Evolutionary conservation across 2,797 vertebrate species (phyloP), one percentile per base, ranked within the genome.

Genomic region (Micrastur ruficollis): DNA sequence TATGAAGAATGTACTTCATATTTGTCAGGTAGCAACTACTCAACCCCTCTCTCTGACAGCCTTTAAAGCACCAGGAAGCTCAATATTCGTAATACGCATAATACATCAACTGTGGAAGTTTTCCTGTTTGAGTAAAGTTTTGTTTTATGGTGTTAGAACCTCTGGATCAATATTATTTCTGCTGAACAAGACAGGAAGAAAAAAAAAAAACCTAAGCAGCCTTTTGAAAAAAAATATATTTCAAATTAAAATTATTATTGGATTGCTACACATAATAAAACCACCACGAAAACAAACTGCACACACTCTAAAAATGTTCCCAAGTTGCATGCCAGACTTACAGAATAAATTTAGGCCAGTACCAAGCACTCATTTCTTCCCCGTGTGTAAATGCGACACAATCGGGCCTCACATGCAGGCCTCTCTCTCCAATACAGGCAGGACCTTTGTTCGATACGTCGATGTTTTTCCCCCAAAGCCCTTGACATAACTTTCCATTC

Each of bases 381-480:
- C 89, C n/a, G 34, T 94, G 86, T 92, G 80, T 90, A 97, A 97
- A 98, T 96, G 95, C 94, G 82, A 98, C 97, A 97, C 97, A 97
- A 94, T 97, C 93, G 90, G 96, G 97, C 97, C 97, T 97, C 96
- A 91, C 42, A 97, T 65, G 97, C 73, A 98, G 97, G 98, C 98
- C 97, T 97, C 97, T 94, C 96, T 86, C 95, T 89, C 95, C 94
- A 97, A 86, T 95, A 98, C 96, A 98, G 98, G 93, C 90, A 97
- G 92, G 97, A 98, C 98, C 98, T 98, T 98, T 98, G 98, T 98
- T 98, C 97, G 47, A 94, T 94, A 96, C 78, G 95, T 94, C 95
- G 95, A 91, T 94, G 95, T 94, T 96, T 96, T 94, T 72, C 95
- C 84, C 90, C 75, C 84, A 92, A 95, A 97, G 94, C 95, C 91